Base-by-base conservation (phyloP, 1,140 invertebrate genomes). In the Calosoma granatense region DNA sequence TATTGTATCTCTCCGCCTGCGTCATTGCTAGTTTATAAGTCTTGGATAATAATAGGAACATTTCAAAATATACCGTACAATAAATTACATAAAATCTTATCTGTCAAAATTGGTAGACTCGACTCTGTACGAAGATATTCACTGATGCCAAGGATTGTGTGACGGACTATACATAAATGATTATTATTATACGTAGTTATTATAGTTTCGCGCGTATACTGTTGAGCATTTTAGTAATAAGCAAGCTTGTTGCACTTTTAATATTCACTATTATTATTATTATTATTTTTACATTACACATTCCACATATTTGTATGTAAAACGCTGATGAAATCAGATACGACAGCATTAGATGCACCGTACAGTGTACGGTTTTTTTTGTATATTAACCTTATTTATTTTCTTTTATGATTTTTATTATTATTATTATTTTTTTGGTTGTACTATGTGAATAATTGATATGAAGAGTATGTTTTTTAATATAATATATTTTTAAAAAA, bases 191-290 rank as follows among this genome's bases (percentile, higher is more conserved):
- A 6, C 14, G 14, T 6, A 30, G 26, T 30, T 6, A 14, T 6
- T 30, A 30, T 30, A 30, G 4, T 4, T 30, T 30, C 14, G 4
- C 26, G 26, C 4, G 14, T 4, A 30, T 14, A 30, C 26, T 30
- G 26, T 30, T 30, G 26, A 47, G 41, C 17, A 12, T 47, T 47
- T 47, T 12, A 17, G 41, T 47, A 12, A 4, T 47, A 47, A 47
- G 41, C 41, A 47, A 47, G 41, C 41, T 47, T 47, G 41, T 47
- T 47, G 41, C 41, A 47, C 17, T 47, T 9, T 36, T 36, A n/a
- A n/a, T n/a, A n/a, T n/a, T n/a, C n/a, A n/a, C n/a, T n/a, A n/a
- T n/a, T n/a, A n/a, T n/a, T n/a, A n/a, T 36, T 36, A 36, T 47
- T 11, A 47, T 47, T 47, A 47, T 47, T 47, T 47, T 47, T 47